A percentile compares a stretch with the other conserved stretches of the same genome.
These are phyloP conservation scores for Mystacides longicornis DNA, from an alignment of 2,888 invertebrate genomes.

Conservation along the genomic window DNA sequence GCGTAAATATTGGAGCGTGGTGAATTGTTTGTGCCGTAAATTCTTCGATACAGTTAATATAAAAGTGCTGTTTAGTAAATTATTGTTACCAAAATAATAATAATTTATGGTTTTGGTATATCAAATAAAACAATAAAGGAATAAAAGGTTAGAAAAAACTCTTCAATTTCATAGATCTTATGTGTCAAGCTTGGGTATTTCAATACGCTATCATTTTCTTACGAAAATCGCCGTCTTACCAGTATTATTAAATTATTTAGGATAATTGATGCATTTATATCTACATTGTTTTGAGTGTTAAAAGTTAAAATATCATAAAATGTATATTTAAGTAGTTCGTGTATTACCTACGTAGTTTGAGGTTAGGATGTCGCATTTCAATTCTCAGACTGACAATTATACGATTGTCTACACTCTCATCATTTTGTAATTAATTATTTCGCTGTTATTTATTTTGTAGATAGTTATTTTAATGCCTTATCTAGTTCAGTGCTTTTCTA, in stretches of 20 bases:
- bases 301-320: too few relatives aligned
- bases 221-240: neutral
- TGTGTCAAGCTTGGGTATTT: neutral
- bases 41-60: too few relatives aligned
- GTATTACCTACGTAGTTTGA: too few relatives aligned
- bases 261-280: neutral
- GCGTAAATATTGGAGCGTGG: too few relatives aligned
- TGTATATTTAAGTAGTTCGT: too few relatives aligned
- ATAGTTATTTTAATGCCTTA: neutral
- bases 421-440: too few relatives aligned
- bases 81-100: neutral
- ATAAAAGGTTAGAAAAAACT: neutral
- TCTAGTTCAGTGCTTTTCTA: neutral
- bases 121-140: neutral
- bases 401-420: too few relatives aligned
- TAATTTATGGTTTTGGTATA: neutral
- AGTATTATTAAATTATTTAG: neutral
- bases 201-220: neutral
- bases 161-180: neutral
- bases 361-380: too few relatives aligned
- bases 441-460: neutral
- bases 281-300: neutral
- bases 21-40: too few relatives aligned
- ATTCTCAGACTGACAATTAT: too few relatives aligned
- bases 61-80: neutral